Conservation (phyloP, 2,797 vertebrate genomes). For the Loris lydekkerianus region DNA sequence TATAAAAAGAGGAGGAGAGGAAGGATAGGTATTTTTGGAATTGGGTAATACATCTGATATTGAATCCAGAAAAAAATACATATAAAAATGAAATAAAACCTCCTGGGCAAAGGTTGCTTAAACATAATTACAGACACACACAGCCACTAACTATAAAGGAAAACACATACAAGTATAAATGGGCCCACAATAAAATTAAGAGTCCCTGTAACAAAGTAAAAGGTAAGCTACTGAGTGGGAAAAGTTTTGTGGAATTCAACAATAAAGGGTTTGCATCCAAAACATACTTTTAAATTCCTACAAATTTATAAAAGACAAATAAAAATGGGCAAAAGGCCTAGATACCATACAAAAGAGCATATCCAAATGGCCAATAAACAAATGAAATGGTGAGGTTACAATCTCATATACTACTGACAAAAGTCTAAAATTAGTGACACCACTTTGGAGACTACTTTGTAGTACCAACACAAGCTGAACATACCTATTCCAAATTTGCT, state of each 20-base stretch:
- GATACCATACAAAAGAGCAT: background rate
- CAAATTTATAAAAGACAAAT: constrained; percentile 34
- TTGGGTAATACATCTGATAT: constrained; percentile 43
- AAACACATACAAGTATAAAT: constrained; percentile 44
- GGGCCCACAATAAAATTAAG: constrained; percentile 13
- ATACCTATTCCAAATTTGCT: background rate
- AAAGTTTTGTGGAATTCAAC: background rate
- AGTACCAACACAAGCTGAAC: background rate
- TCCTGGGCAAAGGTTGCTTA: constrained; percentile 2
- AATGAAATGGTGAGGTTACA: background rate
- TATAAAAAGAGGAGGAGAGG: background rate
- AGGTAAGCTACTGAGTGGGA: background rate
- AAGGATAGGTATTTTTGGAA: background rate
- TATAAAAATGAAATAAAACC: constrained; percentile 47
- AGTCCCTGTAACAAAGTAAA: background rate
- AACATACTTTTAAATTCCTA: constrained; percentile 11
- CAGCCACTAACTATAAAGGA: constrained; percentile 4
- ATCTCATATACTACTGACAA: background rate
- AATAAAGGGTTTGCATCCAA: background rate
- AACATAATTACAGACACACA: background rate
- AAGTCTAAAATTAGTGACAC: background rate
- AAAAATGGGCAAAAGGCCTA: constrained; percentile 27
- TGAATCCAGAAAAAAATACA: constrained; percentile 46
- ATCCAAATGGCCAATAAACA: background rate
- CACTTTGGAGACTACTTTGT: background rate